phyloP scores from a whole-genome alignment of 1,140 invertebrate species.

The Drosophila grimshawi region DNA sequence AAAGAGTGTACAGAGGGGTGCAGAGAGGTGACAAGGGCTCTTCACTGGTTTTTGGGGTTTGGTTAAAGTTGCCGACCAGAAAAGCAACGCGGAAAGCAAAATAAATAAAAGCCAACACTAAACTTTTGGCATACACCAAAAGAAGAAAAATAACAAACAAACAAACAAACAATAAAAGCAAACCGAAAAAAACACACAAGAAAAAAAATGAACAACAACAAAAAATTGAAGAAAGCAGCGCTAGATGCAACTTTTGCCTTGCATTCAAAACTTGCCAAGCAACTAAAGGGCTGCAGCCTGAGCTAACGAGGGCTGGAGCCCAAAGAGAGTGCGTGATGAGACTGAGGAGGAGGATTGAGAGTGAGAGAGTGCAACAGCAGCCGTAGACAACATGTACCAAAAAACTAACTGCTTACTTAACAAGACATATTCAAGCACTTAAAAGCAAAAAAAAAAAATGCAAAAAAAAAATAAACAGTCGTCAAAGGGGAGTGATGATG shows the following conservation, averaged over 20 bases:
- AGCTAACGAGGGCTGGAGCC: conserved; percentile 1
- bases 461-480: conserved; percentile 60
- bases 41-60: conserved; percentile 61
- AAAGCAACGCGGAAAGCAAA: conserved; percentile 48
- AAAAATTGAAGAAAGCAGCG: conserved; percentile 32
- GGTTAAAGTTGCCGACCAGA: conserved; percentile 60
- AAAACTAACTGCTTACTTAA: conserved; percentile 82
- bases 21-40: no score
- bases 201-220: conserved; percentile 17
- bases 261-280: conserved; percentile 51
- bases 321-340: neutral
- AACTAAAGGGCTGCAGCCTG: conserved; percentile 25
- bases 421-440: conserved; percentile 82
- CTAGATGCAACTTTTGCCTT: conserved; percentile 66
- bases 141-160: conserved; percentile 2
- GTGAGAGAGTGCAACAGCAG: conserved; percentile 9
- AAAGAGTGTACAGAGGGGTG: no score
- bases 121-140: conserved; percentile 53
- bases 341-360: neutral
- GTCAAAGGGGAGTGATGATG: neutral
- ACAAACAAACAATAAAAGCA: conserved; percentile 10
- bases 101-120: conserved; percentile 72
- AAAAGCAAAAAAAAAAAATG: conserved; percentile 80
- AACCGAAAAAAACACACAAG: neutral
- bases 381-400: conserved; percentile 56